phyloP scores from a whole-genome alignment of 2,113 vertebrate genomes.

The Seriola dumerili region DNA sequence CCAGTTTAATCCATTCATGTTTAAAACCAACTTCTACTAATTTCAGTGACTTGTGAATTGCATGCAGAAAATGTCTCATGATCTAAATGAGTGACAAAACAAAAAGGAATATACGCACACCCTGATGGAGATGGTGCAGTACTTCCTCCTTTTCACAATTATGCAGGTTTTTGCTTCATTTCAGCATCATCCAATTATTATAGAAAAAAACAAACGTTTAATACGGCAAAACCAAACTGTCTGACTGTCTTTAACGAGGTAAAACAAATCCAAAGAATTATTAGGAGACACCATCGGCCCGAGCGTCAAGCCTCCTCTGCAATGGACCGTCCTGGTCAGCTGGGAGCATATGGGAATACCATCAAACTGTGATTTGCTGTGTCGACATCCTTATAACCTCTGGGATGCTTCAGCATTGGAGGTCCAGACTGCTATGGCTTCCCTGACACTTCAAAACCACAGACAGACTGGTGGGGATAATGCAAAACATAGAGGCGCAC shows the following conservation, averaged over 20 bases:
- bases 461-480: slow-evolving; percentile 72
- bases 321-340: slow-evolving; percentile 39
- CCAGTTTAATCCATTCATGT: too few relatives aligned
- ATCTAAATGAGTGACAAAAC: not conserved
- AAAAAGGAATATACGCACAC: not conserved
- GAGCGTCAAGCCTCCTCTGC: not conserved
- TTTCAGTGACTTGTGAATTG: not conserved
- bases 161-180: not conserved
- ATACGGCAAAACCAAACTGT: not conserved
- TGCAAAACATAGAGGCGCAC: slow-evolving; percentile 74
- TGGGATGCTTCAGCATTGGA: slow-evolving; percentile 85
- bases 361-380: slow-evolving; percentile 88
- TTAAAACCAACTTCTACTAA: too few relatives aligned
- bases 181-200: too few relatives aligned
- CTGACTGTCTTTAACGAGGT: slow-evolving; percentile 6
- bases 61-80: not conserved
- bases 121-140: too few relatives aligned
- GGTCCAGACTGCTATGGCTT: slow-evolving; percentile 74
- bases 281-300: not conserved
- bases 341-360: slow-evolving; percentile 87
- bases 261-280: slow-evolving; percentile 23
- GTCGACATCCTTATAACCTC: slow-evolving; percentile 90
- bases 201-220: not conserved
- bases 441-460: slow-evolving; percentile 72
- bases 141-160: too few relatives aligned